Conservation (phyloP, 2,888 invertebrate species). For the Bellardia bayeri region DNA sequence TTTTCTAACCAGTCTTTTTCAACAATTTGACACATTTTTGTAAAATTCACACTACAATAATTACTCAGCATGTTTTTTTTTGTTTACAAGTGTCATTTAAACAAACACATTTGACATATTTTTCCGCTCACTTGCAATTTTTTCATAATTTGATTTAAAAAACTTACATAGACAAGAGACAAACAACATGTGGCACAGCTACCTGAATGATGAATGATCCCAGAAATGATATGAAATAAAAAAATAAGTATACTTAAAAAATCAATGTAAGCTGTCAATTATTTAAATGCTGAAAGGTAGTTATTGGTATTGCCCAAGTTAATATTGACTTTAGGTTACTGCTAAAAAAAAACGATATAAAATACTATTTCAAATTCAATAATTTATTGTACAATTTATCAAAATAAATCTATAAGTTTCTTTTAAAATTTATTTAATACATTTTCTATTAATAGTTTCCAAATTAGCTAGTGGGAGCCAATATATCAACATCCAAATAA, state of each 20-base stretch:
- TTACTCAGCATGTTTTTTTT: constrained; percentile 33
- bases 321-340: constrained; percentile 14
- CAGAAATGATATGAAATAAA: constrained; percentile 8
- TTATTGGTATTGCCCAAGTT: not conserved
- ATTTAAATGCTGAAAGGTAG: not conserved
- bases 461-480: not conserved
- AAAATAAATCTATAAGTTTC: not conserved
- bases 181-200: not conserved
- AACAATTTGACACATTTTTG: constrained; percentile 44
- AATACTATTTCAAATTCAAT: not conserved
- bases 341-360: not conserved
- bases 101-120: constrained; percentile 58
- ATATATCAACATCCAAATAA: constrained; percentile 7
- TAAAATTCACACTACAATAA: constrained; percentile 37
- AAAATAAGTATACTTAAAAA: constrained; percentile 27
- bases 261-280: constrained; percentile 12
- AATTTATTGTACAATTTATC: not conserved
- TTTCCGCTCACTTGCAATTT: constrained; percentile 30
- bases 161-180: not conserved
- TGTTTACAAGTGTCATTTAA: constrained; percentile 42
- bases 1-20: not conserved
- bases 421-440: not conserved
- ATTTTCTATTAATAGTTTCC: constrained; percentile 1
- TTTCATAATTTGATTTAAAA: constrained; percentile 27
- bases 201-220: constrained; percentile 30